phyloP scores from a whole-genome alignment of 2,888 invertebrate genomes.

The Emmelina monodactyla region DNA sequence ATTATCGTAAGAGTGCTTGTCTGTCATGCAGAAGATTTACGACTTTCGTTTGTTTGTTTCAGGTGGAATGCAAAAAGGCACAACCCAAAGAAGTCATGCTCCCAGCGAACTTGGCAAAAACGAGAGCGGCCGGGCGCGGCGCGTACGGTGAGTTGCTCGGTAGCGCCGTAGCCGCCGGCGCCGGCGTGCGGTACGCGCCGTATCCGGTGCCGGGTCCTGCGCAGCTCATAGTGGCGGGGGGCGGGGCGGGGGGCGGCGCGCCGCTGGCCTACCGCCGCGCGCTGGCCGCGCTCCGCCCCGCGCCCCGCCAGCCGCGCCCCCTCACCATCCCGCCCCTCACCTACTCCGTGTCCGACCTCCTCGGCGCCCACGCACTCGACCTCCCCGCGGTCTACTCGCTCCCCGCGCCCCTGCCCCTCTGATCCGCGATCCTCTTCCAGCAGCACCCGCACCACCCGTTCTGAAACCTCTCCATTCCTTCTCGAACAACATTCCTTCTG shows the following conservation, averaged over 20 bases:
- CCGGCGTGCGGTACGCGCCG: slow-evolving; percentile 70
- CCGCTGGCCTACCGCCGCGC: slow-evolving; percentile 51
- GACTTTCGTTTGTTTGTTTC: slow-evolving; percentile 36
- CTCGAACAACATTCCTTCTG: slow-evolving; percentile 27
- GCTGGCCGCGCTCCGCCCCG: slow-evolving; percentile 47
- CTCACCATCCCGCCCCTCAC: slow-evolving; percentile 49
- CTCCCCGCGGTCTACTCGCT: slow-evolving; percentile 74
- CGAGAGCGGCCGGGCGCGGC: slow-evolving; percentile 93
- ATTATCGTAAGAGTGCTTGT: no score
- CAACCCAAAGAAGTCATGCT: slow-evolving; percentile 99
- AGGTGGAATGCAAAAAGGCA: slow-evolving; percentile 99
- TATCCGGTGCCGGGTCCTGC: slow-evolving; percentile 65
- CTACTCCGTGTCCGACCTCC: slow-evolving; percentile 61
- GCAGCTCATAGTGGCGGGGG: slow-evolving; percentile 50
- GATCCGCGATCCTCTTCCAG: slow-evolving; percentile 61
- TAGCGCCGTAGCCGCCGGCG: slow-evolving; percentile 69
- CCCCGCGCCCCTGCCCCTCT: slow-evolving; percentile 61
- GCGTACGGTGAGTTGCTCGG: slow-evolving; percentile 98
- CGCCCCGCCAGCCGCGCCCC: slow-evolving; percentile 46
- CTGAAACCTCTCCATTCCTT: slow-evolving; percentile 20
- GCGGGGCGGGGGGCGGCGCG: slow-evolving; percentile 40
- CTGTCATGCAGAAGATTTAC: no score
- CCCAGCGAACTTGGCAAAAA: slow-evolving; percentile 94
- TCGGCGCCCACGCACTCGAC: slow-evolving; percentile 76
- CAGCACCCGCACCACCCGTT: slow-evolving; percentile 58